Evolutionary conservation across 2,797 vertebrate species (phyloP), one percentile per base, ranked within the genome.

Genomic region (Loris lydekkerianus): DNA sequence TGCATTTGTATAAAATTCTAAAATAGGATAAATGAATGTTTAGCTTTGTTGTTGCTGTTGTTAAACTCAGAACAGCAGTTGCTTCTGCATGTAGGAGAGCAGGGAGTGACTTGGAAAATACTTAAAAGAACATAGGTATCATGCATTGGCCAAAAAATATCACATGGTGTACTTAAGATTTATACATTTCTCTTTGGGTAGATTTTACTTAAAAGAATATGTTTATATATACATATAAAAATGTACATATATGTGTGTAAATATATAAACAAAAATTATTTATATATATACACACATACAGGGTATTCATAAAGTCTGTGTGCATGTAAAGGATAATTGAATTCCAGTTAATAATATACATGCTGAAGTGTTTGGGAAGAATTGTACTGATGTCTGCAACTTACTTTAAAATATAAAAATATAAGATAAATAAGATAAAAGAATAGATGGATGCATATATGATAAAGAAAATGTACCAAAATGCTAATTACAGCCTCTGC

Each of bases 141-240:
- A 60, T 8, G 11, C 18, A 70, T 70, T 77, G 78, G 17, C 82
- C 67, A 69, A 91, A 80, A 83, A 13, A 8, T 61, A 61, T 31
- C 72, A 67, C 40, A 65, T 1, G 61, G 27, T 53, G 69, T n/a
- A 88, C 37, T 56, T 85, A 43, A 77, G 17, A 91, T 91, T 60
- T 58, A 10, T 34, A 89, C 5, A 75, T 82, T 81, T 91, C 31
- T 91, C 20, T 61, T 31, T 29, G 86, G 46, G 56, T 58, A 95
- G 29, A 56, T 87, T 90, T 93, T 93, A 92, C 56, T 87, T 89
- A 84, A 80, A 86, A 56, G 58, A 94, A 29, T 49, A 86, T 95
- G 3, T 49, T 49, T 53, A 46, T 46, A 10, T 46, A 46, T 46
- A 46, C 10, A 46, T 46, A 46, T 15, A 53, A 4, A 53, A 4